Conservation (phyloP, 1,140 invertebrate genomes). For the Diorhabda sublineata region DNA sequence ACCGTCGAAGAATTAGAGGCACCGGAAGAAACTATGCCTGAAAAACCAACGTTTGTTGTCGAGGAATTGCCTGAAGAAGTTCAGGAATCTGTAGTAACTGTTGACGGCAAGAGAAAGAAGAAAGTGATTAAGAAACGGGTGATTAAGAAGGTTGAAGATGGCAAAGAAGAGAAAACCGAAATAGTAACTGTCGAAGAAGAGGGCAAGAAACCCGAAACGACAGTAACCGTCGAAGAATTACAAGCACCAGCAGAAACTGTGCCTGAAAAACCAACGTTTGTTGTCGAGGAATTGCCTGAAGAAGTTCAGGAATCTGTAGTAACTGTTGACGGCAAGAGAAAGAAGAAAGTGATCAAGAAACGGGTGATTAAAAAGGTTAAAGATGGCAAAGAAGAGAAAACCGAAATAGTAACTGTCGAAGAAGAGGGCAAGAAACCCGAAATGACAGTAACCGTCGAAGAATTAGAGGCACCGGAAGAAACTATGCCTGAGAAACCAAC, state of each 20-base stretch:
- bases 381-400: constrained; percentile 38
- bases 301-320: constrained; percentile 30
- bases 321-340: constrained; percentile 24
- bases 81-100: constrained; percentile 38
- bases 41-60: constrained; percentile 12
- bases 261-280: constrained; percentile 29
- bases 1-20: constrained; percentile 43
- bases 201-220: constrained; percentile 14
- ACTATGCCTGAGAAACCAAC: background rate
- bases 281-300: constrained; percentile 43
- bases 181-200: constrained; percentile 15
- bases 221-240: constrained; percentile 29
- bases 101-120: constrained; percentile 31
- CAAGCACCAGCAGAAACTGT: constrained; percentile 31
- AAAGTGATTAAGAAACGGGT: constrained; percentile 30
- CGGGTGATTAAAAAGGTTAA: constrained; percentile 38
- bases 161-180: constrained; percentile 15
- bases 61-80: constrained; percentile 31
- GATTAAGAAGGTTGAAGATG: constrained; percentile 26
- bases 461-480: constrained; percentile 32
- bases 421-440: constrained; percentile 42
- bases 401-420: constrained; percentile 16
- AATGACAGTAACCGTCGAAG: constrained; percentile 39
- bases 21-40: constrained; percentile 30
- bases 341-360: constrained; percentile 25